phyloP scores from a whole-genome alignment of 1,140 invertebrate genomes.

The Aphidius ervi region DNA sequence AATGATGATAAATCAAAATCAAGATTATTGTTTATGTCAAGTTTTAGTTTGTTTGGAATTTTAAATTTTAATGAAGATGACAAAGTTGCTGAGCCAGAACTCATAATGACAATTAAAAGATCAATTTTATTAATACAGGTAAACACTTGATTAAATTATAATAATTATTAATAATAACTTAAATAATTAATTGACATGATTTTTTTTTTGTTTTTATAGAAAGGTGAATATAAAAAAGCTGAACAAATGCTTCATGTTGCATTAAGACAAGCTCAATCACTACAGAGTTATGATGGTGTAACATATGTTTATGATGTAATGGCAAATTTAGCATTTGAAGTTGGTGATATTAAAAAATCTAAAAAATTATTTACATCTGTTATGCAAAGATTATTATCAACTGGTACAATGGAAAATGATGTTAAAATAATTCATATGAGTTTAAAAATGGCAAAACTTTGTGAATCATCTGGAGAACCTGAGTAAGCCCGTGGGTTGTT shows the following conservation, averaged over 20 bases:
- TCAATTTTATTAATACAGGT: constrained; percentile 64
- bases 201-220: constrained; percentile 49
- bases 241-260: constrained; percentile 81
- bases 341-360: constrained; percentile 73
- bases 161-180: constrained; percentile 2
- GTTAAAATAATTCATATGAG: constrained; percentile 73
- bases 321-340: constrained; percentile 82
- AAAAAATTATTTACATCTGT: constrained; percentile 79
- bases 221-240: constrained; percentile 72
- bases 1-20: neutral
- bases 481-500: constrained; percentile 41
- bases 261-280: constrained; percentile 75
- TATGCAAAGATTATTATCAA: constrained; percentile 68
- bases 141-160: constrained; percentile 16
- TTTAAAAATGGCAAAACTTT: constrained; percentile 70
- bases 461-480: constrained; percentile 60
- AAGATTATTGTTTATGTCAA: constrained; percentile 10
- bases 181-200: neutral
- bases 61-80: constrained; percentile 43
- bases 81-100: constrained; percentile 61
- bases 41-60: constrained; percentile 41
- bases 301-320: constrained; percentile 87
- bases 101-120: constrained; percentile 70
- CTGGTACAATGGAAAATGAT: constrained; percentile 68
- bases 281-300: constrained; percentile 68